Evolutionary conservation across 2,113 vertebrate genomes (phyloP).

Genomic region (Asarcornis scutulata): DNA sequence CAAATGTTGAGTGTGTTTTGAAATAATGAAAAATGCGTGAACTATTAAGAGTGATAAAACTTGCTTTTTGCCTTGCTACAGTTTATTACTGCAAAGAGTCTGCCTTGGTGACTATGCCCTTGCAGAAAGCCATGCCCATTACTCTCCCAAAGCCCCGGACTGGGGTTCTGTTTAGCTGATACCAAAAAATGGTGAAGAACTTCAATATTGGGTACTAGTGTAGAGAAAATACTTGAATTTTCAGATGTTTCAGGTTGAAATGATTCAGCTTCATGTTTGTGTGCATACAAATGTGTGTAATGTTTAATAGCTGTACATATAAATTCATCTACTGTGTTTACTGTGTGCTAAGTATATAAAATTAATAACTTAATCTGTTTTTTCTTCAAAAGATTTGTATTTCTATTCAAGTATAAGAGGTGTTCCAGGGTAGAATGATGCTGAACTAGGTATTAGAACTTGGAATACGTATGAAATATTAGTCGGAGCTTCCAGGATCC

Average conservation of each 20-base stretch:
- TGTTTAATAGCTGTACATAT: background rate
- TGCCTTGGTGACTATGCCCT: background rate
- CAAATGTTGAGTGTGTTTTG: background rate
- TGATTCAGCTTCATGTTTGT: background rate
- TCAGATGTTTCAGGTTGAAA: background rate
- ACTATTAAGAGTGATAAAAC: background rate
- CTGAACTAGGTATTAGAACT: background rate
- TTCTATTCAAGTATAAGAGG: background rate
- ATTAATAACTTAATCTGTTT: background rate
- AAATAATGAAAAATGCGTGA: background rate
- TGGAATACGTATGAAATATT: background rate
- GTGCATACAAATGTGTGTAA: background rate
- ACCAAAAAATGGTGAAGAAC: background rate
- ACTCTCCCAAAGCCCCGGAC: background rate
- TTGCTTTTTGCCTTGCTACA: background rate
- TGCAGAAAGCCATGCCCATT: background rate
- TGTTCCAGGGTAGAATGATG: background rate
- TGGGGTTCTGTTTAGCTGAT: background rate
- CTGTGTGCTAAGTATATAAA: background rate
- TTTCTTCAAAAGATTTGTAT: background rate
- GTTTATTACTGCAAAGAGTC: background rate
- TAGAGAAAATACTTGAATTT: background rate
- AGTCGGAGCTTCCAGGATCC: background rate
- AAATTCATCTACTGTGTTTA: background rate
- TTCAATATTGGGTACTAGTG: background rate